Base-by-base conservation (phyloP, 2,888 invertebrate species). In the Amaurobius ferox region DNA sequence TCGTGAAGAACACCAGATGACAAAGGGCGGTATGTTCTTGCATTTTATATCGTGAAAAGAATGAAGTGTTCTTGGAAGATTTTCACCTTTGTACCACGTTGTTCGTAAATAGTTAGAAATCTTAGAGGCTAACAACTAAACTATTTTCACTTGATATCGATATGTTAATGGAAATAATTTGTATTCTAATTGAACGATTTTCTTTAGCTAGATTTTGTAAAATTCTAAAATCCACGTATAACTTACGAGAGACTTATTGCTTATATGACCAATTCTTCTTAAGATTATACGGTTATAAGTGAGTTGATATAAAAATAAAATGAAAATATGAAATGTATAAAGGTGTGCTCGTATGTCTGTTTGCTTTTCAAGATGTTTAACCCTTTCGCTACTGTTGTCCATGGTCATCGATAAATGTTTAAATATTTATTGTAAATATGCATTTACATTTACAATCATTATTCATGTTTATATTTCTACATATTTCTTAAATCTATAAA, bases 71-170 rank as follows among this genome's bases (percentile, higher is more conserved):
- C 23, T 55, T 55, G 23, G 23, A 55, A 55, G 55, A 23, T 3
- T 55, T 55, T 55, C 11, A 23, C 23, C 5, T 23, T 6, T 55
- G 16, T 55, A 55, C 23, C 55, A 55, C 55, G 55, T 55, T 55
- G 23, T 55, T 55, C 55, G 23, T 23, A 5, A 23, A 23, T 11
- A 23, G 19, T 23, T 55, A 55, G 23, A 55, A 23, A 55, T 11
- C 23, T 23, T 55, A 55, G 16, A 55, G 55, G 23, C 55, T 55
- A 55, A 23, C 19, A 55, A 55, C 55, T 55, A 55, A 55, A 55
- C 55, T 55, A 55, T 16, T 11, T 3, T 55, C 23, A 5, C 44
- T 16, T 3, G 7, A 23, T 55, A 23, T 23, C 55, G 55, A 55
- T 55, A 55, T 55, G 55, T 55, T 55, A 23, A 19, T 3, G 1